phyloP scores from a whole-genome alignment of 1,140 invertebrate genomes.

The Drosophila hydei region DNA sequence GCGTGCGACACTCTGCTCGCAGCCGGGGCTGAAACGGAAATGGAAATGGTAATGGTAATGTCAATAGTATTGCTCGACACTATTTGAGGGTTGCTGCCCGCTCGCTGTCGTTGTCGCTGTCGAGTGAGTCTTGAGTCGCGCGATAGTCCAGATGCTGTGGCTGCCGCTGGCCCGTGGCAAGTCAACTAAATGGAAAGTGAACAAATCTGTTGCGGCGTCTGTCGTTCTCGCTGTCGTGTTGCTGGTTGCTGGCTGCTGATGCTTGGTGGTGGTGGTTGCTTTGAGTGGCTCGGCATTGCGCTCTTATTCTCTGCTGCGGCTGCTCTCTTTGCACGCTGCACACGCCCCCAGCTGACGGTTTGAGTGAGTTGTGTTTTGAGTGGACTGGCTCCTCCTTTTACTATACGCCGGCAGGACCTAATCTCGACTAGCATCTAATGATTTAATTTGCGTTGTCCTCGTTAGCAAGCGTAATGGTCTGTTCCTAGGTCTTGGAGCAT shows the following conservation, averaged over 20 bases:
- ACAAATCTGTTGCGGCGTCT: slow-evolving; percentile 60
- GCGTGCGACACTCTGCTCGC: slow-evolving; percentile 60
- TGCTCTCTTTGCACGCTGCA: slow-evolving; percentile 12
- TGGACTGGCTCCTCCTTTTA: slow-evolving; percentile 60
- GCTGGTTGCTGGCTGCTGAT: no score
- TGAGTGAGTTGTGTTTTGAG: slow-evolving; percentile 51
- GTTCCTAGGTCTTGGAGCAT: slow-evolving; percentile 70
- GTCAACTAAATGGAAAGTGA: slow-evolving; percentile 74
- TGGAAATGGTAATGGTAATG: slow-evolving; percentile 35
- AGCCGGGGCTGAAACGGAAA: slow-evolving; percentile 64
- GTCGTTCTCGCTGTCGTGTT: slow-evolving; percentile 9
- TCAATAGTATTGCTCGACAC: slow-evolving; percentile 37
- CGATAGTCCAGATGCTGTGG: slow-evolving; percentile 55
- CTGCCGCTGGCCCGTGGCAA: slow-evolving; percentile 60
- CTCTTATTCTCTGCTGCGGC: slow-evolving; percentile 15
- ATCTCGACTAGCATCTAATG: slow-evolving; percentile 82
- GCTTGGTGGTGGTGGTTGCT: slow-evolving; percentile 29
- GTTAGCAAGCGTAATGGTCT: slow-evolving; percentile 83
- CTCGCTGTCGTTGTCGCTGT: slow-evolving; percentile 2
- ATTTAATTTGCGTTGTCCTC: slow-evolving; percentile 84
- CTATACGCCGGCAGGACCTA: slow-evolving; percentile 27
- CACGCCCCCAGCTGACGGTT: slow-evolving; percentile 51
- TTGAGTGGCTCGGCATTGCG: slow-evolving; percentile 42
- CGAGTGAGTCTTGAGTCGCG: slow-evolving; percentile 18
- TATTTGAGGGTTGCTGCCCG: slow-evolving; percentile 53